Conservation (phyloP, 2,113 vertebrate species). For the Strigops habroptila region DNA sequence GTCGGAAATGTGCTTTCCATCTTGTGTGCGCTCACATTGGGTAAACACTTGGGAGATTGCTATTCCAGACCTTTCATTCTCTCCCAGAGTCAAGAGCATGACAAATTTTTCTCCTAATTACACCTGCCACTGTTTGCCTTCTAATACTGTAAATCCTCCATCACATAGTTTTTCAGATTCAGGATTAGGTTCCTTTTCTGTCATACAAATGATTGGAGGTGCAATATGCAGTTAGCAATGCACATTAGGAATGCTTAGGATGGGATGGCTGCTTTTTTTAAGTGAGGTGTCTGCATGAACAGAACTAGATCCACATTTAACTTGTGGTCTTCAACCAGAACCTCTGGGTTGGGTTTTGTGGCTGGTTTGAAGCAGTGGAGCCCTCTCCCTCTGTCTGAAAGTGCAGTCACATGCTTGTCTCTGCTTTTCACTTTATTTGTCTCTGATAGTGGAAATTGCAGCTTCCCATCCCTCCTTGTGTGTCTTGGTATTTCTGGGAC, state of each 20-base stretch:
- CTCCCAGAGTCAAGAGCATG: constrained; percentile 86
- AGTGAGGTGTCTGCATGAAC: not conserved
- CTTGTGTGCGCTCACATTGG: constrained; percentile 79
- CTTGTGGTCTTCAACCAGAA: not conserved
- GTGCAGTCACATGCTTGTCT: rapidly evolving
- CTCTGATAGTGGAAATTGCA: rapidly evolving
- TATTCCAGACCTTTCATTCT: constrained; percentile 83
- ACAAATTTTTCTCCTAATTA: constrained; percentile 94
- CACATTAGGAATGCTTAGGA: constrained; percentile 16
- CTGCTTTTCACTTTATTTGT: not conserved
- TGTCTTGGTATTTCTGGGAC: not conserved
- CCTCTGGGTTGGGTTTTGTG: not conserved
- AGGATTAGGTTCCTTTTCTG: constrained; percentile 80
- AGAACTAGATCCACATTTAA: not conserved
- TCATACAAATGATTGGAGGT: constrained; percentile 71
- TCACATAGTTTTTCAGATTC: constrained; percentile 82
- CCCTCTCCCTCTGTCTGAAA: not conserved
- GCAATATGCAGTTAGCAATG: constrained; percentile 42
- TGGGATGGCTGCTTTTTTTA: not conserved
- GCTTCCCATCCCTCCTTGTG: rapidly evolving
- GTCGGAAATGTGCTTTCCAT: constrained; percentile 79
- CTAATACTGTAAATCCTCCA: constrained; percentile 90
- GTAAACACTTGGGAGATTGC: constrained; percentile 91
- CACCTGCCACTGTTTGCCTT: constrained; percentile 88
- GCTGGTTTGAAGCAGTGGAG: not conserved